Conservation (phyloP, 2,113 vertebrate species). For the Amblyornis subalaris region DNA sequence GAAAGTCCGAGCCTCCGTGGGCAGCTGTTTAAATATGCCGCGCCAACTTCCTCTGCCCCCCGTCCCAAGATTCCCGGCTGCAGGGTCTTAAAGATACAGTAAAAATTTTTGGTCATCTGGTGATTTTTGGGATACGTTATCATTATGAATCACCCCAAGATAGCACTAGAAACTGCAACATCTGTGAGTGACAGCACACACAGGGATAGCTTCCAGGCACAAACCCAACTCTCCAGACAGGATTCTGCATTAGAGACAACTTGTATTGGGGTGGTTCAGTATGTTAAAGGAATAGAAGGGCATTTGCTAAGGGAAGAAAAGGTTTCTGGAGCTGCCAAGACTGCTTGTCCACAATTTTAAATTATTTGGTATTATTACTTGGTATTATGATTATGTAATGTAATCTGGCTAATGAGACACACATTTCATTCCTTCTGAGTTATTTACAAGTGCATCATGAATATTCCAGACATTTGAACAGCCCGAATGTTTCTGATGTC, state of each 20-base stretch:
- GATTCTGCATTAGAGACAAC: accelerated
- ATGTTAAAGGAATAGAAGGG: neutral
- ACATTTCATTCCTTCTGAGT: slow-evolving; percentile 18
- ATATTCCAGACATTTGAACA: neutral
- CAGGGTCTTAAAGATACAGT: accelerated
- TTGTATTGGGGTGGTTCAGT: too few species aligned
- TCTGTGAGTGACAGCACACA: too few species aligned
- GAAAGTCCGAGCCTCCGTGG: neutral
- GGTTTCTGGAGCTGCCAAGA: neutral
- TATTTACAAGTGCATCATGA: neutral
- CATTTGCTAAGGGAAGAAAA: neutral
- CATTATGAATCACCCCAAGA: neutral
- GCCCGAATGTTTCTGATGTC: neutral
- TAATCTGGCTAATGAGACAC: slow-evolving; percentile 34
- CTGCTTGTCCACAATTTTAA: neutral
- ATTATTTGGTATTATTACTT: neutral
- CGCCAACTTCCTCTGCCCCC: too few species aligned
- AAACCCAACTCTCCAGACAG: neutral
- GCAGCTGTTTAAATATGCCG: accelerated
- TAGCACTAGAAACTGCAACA: too few species aligned
- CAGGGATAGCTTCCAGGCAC: neutral
- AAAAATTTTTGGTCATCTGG: neutral
- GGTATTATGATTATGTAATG: neutral
- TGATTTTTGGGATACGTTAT: neutral
- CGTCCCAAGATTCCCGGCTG: accelerated